Evolutionary conservation across 2,888 invertebrate species (phyloP).

Genomic region (Diaperis boleti): DNA sequence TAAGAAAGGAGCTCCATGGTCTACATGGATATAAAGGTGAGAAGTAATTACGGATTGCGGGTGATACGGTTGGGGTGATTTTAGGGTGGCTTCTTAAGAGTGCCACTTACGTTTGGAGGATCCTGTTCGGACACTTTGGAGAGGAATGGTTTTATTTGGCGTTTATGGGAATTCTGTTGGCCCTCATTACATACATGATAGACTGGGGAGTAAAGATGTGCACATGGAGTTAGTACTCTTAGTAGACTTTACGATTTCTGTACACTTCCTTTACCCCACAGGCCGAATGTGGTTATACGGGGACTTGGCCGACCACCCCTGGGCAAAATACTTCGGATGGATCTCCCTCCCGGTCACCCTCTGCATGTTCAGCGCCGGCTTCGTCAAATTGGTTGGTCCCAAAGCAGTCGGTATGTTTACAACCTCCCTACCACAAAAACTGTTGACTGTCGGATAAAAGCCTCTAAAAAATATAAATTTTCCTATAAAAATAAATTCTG

Average conservation of each 20-base stretch:
- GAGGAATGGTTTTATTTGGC: conserved; percentile 97
- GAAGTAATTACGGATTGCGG: background rate
- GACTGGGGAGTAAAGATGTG: conserved; percentile 91
- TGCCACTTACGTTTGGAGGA: conserved; percentile 72
- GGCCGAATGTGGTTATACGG: conserved; percentile 91
- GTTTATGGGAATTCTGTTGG: conserved; percentile 90
- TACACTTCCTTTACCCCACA: conserved; percentile 56
- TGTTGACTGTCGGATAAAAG: too few relatives aligned
- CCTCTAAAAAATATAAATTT: too few relatives aligned
- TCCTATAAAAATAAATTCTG: too few relatives aligned
- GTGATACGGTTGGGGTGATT: background rate
- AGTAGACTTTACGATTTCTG: background rate
- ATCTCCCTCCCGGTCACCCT: conserved; percentile 89
- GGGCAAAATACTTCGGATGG: conserved; percentile 93
- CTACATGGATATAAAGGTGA: conserved; percentile 64
- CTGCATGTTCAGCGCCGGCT: conserved; percentile 92
- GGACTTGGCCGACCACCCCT: conserved; percentile 83
- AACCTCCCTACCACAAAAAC: background rate
- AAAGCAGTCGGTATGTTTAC: conserved; percentile 86
- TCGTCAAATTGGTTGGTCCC: conserved; percentile 94
- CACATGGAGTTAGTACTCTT: conserved; percentile 78
- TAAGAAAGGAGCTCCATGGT: conserved; percentile 65
- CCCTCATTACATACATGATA: conserved; percentile 90
- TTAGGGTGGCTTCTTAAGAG: conserved; percentile 10
- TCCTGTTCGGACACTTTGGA: conserved; percentile 85